These are phyloP conservation scores for Lerista edwardsae DNA, from an alignment of 2,797 vertebrate genomes.

Conservation along the genomic window DNA sequence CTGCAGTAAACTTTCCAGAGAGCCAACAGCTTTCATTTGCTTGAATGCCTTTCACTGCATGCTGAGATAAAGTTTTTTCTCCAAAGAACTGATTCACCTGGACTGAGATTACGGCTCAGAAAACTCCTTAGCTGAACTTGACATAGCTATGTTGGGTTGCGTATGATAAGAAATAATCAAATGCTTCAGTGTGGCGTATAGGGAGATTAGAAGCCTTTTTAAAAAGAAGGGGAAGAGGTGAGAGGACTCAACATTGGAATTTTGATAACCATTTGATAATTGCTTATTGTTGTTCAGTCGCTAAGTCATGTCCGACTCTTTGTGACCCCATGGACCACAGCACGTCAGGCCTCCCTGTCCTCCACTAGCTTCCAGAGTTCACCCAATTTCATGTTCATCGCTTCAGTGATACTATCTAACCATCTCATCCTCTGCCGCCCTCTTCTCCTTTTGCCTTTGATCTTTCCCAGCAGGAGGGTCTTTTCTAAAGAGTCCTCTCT, in stretches of 20 bases:
- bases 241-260: slow-evolving; percentile 27
- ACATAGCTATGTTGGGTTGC: slow-evolving; percentile 35
- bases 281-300: no score
- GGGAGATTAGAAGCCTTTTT: slow-evolving; percentile 1
- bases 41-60: slow-evolving; percentile 19
- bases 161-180: slow-evolving; percentile 46
- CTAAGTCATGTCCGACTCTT: no score
- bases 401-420: no score
- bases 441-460: no score
- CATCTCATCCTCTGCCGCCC: no score
- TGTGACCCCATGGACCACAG: no score
- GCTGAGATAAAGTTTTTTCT: slow-evolving; percentile 15
- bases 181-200: slow-evolving; percentile 13
- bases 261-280: slow-evolving; percentile 54
- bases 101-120: slow-evolving; percentile 6
- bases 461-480: no score
- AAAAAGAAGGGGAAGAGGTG: slow-evolving; percentile 22
- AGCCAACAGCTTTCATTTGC: background rate
- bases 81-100: background rate
- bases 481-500: no score
- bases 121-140: slow-evolving; percentile 38
- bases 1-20: slow-evolving; percentile 10
- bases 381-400: no score
- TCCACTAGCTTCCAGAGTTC: no score
- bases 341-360: no score